These are phyloP conservation scores for Linurgus olivaceus DNA, from an alignment of 2,797 vertebrate genomes.

Conservation along the genomic window DNA sequence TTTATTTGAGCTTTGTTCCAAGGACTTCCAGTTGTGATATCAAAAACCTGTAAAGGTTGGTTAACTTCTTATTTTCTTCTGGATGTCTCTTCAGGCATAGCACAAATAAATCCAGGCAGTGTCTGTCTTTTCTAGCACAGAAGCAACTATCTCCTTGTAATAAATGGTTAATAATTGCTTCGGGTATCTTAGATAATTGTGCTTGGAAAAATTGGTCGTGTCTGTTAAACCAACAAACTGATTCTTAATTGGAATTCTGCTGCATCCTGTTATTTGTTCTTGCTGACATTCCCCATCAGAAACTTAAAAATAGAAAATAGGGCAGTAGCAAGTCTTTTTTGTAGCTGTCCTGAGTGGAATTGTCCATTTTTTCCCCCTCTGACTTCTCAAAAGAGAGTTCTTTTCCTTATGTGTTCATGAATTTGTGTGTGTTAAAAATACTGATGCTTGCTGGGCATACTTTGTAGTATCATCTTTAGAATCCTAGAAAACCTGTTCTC, in stretches of 20 bases:
- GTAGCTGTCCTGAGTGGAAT: background rate
- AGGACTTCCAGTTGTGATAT: background rate
- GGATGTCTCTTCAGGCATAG: background rate
- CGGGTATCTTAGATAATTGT: background rate
- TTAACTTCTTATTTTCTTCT: background rate
- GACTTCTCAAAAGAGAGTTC: background rate
- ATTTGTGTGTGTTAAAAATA: background rate
- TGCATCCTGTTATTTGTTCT: background rate
- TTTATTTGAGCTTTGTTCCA: background rate
- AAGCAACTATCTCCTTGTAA: background rate
- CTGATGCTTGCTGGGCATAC: background rate
- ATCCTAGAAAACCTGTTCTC: background rate
- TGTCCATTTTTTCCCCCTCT: background rate
- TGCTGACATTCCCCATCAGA: background rate
- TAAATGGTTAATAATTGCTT: background rate
- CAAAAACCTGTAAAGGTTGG: background rate
- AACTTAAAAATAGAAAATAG: background rate
- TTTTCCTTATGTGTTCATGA: background rate
- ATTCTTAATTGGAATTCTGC: background rate
- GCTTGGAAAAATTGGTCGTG: background rate
- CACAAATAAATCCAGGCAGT: background rate
- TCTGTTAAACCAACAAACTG: background rate
- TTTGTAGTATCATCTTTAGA: background rate
- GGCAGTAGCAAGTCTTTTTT: background rate
- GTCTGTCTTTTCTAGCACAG: background rate